Conservation (phyloP, 2,113 vertebrate species). For the rat (Rattus norvegicus) region DNA sequence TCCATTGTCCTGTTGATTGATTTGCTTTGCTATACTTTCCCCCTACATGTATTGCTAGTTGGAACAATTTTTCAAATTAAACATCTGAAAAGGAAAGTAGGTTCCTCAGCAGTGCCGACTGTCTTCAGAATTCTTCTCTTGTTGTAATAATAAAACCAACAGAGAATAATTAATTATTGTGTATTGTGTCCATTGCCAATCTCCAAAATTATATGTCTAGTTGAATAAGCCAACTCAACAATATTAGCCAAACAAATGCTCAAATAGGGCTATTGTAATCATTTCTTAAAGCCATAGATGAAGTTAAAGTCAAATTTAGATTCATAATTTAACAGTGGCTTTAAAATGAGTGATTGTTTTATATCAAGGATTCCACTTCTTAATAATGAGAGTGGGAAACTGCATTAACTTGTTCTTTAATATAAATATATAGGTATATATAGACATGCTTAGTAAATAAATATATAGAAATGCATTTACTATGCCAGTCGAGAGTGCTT, state of each 20-base stretch:
- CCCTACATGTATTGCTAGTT: background rate
- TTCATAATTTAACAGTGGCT: background rate
- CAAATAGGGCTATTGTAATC: background rate
- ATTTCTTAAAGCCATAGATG: background rate
- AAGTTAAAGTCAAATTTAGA: slow-evolving; percentile 31
- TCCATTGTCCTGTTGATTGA: background rate
- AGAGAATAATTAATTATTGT: background rate
- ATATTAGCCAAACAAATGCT: background rate
- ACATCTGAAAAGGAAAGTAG: background rate
- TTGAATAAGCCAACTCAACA: slow-evolving; percentile 5
- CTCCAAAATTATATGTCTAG: background rate
- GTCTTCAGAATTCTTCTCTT: background rate
- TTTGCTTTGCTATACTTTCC: slow-evolving; percentile 19
- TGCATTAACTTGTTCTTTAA: background rate
- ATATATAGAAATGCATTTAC: background rate
- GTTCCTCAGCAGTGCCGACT: background rate
- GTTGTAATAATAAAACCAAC: slow-evolving; percentile 21
- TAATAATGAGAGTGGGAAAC: slow-evolving; percentile 7
- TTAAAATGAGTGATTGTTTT: slow-evolving; percentile 31
- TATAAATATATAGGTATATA: background rate
- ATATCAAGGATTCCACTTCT: background rate
- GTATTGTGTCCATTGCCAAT: background rate
- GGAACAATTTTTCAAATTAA: background rate
- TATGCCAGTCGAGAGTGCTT: background rate
- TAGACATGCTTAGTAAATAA: background rate